Base-by-base conservation (phyloP, 2,888 invertebrate species). In the Isotomurus palustris region DNA sequence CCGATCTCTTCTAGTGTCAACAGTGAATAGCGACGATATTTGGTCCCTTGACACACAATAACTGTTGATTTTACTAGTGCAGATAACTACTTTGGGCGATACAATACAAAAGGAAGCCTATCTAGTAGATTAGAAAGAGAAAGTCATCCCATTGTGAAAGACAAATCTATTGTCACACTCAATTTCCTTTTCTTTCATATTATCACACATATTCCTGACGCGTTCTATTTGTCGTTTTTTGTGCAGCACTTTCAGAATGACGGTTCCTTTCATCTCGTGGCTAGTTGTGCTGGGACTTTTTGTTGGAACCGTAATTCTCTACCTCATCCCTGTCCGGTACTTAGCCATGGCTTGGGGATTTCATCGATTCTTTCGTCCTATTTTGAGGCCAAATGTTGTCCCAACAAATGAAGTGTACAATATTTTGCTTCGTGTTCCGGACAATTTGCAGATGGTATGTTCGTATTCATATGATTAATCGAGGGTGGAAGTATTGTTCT, bases 321-420 rank as follows among this genome's bases (percentile, higher is more conserved):
- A 68, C 58, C 66, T 64, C 52, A 58, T 70, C 43, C 70, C 68
- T 12, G 17, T 70, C 22, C 36, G 70, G 28, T 70, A 70, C 45
- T 53, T 70, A 17, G 64, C 65, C n/a, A 70, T 70, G 70, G 70
- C 63, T 10, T 70, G 62, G 62, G 70, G 70, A 14, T 58, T 70
- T 43, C 70, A 70, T 54, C 58, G 61, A 50, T 68, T 70, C 41
- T 62, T 70, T 12, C 58, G 66, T 17, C 70, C 70, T 3, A 40
- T 70, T 38, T 53, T 70, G 8, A 44, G 68, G n/a, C 68, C 68
- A 0, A 64, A 68, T 50, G 38, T 43, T 14, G 53, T 53, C 1
- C 68, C 70, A 5, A 70, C 70, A 14, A 68, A 70, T 53, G 70
- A 70, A 62, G 63, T 68, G 6, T 68, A 67, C 58, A 70, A 70